These are phyloP conservation scores for Pseudochirops corinnae DNA, from an alignment of 2,797 vertebrate genomes.

Conservation along the genomic window DNA sequence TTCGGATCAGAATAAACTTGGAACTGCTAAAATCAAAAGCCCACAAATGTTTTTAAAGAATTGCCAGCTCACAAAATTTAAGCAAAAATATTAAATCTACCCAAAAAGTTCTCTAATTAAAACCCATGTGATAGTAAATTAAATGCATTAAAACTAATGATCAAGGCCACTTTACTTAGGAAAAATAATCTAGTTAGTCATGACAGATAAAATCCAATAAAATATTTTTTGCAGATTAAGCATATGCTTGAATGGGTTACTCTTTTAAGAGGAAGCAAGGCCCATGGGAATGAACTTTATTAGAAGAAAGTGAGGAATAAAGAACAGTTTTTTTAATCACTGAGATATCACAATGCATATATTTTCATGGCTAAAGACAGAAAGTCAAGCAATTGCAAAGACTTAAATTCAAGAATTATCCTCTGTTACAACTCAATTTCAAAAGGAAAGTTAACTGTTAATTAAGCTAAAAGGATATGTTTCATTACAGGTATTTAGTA, in stretches of 20 bases:
- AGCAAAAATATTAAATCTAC: neutral
- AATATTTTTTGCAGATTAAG: constrained; percentile 13
- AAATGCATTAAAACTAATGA: neutral
- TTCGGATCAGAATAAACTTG: constrained; percentile 49
- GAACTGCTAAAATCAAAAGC: constrained; percentile 34
- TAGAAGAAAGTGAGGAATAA: constrained; percentile 28
- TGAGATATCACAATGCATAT: neutral
- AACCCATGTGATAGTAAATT: neutral
- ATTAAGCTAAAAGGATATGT: neutral
- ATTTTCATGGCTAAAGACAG: neutral
- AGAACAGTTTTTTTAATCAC: constrained; percentile 31
- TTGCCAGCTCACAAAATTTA: constrained; percentile 14
- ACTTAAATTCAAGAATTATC: constrained; percentile 31
- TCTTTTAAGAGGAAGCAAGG: constrained; percentile 23
- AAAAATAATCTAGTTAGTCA: constrained; percentile 45
- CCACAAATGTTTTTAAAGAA: neutral
- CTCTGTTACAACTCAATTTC: constrained; percentile 19
- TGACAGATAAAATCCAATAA: constrained; percentile 20
- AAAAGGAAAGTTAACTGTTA: constrained; percentile 13
- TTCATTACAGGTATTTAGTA: neutral
- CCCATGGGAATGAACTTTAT: constrained; percentile 29
- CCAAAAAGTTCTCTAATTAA: neutral
- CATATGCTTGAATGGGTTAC: constrained; percentile 6
- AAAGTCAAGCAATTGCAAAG: neutral
- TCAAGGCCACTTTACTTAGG: constrained; percentile 12